Base-by-base conservation (phyloP, 1,140 invertebrate species). In the Ephestia elutella region DNA sequence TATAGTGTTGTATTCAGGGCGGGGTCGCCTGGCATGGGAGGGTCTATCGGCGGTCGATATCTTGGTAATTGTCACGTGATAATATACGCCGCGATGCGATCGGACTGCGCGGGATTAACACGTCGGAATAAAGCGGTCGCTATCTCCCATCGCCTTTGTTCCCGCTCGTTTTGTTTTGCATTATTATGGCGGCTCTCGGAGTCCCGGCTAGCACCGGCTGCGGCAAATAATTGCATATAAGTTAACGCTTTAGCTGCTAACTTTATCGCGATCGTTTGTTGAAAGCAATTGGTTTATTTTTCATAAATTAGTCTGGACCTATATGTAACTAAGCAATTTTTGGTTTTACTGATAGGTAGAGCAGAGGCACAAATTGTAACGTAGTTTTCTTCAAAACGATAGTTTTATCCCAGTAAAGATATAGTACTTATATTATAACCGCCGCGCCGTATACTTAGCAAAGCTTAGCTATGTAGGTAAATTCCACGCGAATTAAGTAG, bases 131-230 rank as follows among this genome's bases (percentile, higher is more conserved):
- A 9, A 28, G 25, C 25, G 30, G 57, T 17, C 48, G 58, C 49
- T 44, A 44, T 44, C 38, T 1, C 10, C 13, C 38, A 32, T 32
- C 38, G 38, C 38, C 38, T 44, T 44, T 44, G 38, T 44, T 10
- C 38, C 38, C 32, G 59, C 35, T 32, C 53, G 65, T 62, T 67
- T 67, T 67, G 65, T 68, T 19, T 68, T 62, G 57, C 59, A 60
- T 62, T 62, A 59, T 49, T 18, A n/a, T n/a, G 49, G 20, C 54
- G 38, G 13, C 38, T n/a, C 5, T 13, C 32, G 32, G 32, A 11
- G n/a, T n/a, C 32, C 32, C 32, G 32, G 32, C 32, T 13, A 9
- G 32, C 9, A 35, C 7, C 32, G 9, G 32, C 32, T 5, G 32
- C 32, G 9, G 38, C 38, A 44, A 44, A 44, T 44, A 44, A 44